Conservation (phyloP, 2,797 vertebrate species). For the Hippocampus kuda region DNA sequence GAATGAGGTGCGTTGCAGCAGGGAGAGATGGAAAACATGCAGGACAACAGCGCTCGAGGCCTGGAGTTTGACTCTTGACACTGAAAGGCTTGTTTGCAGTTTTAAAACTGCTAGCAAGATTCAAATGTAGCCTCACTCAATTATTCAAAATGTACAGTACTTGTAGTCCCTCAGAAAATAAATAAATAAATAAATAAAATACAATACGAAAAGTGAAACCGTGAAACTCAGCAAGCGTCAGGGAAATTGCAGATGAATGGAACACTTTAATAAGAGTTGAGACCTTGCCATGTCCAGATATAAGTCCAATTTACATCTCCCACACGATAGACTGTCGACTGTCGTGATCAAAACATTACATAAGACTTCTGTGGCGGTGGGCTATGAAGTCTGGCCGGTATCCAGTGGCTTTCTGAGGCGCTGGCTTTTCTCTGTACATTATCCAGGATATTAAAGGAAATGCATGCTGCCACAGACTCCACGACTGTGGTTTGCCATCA, state of each 20-base stretch:
- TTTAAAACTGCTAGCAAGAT: too few species aligned
- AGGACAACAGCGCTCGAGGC: too few species aligned
- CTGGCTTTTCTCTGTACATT: constrained; percentile 66
- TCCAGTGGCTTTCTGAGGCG: constrained; percentile 56
- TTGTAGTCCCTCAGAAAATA: not conserved
- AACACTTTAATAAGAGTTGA: constrained; percentile 24
- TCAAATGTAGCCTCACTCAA: too few species aligned
- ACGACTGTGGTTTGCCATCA: constrained; percentile 65
- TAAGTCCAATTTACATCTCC: constrained; percentile 47
- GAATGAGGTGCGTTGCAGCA: too few species aligned
- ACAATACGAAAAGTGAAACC: not conserved
- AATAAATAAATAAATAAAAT: not conserved
- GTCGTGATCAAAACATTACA: constrained; percentile 59
- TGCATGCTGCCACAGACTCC: constrained; percentile 61
- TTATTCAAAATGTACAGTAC: not conserved
- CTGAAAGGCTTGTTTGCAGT: too few species aligned
- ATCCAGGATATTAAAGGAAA: constrained; percentile 72
- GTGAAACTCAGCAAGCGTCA: not conserved
- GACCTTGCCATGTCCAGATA: constrained; percentile 34
- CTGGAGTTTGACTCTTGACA: too few species aligned
- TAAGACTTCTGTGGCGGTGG: constrained; percentile 51
- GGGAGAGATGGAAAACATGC: too few species aligned
- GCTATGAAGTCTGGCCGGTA: constrained; percentile 49
- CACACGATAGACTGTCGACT: constrained; percentile 34
- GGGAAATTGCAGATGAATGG: constrained; percentile 26